phyloP scores from a whole-genome alignment of 2,797 vertebrate genomes.

The Sphaeramia orbicularis region DNA sequence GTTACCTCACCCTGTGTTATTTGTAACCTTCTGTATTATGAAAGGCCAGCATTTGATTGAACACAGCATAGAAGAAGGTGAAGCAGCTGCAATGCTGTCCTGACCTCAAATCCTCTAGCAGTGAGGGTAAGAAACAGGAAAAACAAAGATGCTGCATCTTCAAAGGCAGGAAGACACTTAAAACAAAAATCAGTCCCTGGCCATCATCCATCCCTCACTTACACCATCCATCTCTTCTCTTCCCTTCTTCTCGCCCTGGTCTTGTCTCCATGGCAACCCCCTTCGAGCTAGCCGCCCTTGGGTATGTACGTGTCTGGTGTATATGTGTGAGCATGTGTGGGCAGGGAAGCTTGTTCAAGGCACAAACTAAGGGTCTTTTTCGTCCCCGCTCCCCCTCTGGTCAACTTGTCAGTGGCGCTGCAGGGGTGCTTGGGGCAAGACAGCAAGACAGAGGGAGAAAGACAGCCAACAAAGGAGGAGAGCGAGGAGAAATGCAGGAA shows the following conservation, averaged over 20 bases:
- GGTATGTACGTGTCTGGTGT: slow-evolving; percentile 70
- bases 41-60: slow-evolving; percentile 68
- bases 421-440: slow-evolving; percentile 68
- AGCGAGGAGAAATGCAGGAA: slow-evolving; percentile 14
- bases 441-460: slow-evolving; percentile 15
- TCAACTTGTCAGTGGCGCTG: slow-evolving; percentile 72
- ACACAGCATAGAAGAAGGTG: slow-evolving; percentile 41
- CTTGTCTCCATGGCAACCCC: slow-evolving; percentile 88
- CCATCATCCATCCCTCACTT: slow-evolving; percentile 66
- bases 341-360: slow-evolving; percentile 76
- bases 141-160: slow-evolving; percentile 43
- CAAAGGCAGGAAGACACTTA: slow-evolving; percentile 54
- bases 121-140: slow-evolving; percentile 10
- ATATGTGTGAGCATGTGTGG: slow-evolving; percentile 61
- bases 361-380: slow-evolving; percentile 70
- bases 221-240: slow-evolving; percentile 63
- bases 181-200: slow-evolving; percentile 62
- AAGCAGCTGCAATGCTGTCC: slow-evolving; percentile 36
- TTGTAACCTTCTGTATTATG: slow-evolving; percentile 42
- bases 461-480: slow-evolving; percentile 1
- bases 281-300: slow-evolving; percentile 82
- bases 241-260: slow-evolving; percentile 71
- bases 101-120: slow-evolving; percentile 49
- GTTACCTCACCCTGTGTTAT: slow-evolving; percentile 21
- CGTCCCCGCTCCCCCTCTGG: slow-evolving; percentile 58